Percentiles rank a stretch among this genome's conserved stretches.
Conservation (phyloP, 23 tunicate genomes). For the Corella eumyota region DNA sequence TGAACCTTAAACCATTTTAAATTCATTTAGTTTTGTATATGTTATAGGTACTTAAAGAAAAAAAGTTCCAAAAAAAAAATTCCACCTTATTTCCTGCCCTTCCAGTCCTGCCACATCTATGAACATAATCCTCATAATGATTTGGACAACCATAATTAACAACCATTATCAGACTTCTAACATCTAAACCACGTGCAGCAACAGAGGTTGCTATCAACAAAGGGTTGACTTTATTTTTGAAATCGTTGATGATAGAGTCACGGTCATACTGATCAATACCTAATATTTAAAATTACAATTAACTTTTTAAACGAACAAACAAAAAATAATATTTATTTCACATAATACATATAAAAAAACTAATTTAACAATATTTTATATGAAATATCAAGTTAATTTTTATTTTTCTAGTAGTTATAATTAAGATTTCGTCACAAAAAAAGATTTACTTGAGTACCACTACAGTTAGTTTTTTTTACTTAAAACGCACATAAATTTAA, state of each 20-base stretch:
- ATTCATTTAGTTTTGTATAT: no score
- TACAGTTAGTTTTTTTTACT: no score
- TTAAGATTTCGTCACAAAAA: no score
- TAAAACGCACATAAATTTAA: no score
- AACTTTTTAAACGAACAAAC: not conserved
- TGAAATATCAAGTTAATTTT: no score
- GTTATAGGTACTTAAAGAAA: no score
- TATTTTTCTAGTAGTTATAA: no score
- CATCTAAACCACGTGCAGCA: constrained; percentile 98
- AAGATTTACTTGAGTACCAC: no score
- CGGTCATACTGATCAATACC: constrained; percentile 99
- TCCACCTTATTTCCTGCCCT: constrained; percentile 96
- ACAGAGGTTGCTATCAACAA: constrained; percentile 93
- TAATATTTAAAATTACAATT: not conserved
- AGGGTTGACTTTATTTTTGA: constrained; percentile 76
- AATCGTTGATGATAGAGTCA: constrained; percentile 93
- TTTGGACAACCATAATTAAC: constrained; percentile 95
- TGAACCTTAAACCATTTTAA: no score
- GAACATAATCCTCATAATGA: constrained; percentile 99
- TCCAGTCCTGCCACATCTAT: constrained; percentile 97
- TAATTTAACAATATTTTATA: not conserved
- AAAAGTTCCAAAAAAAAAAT: no score
- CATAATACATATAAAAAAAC: no score
- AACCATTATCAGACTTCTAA: constrained; percentile 76
- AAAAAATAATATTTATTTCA: not conserved